These are phyloP conservation scores for Hylomyscus alleni DNA, from an alignment of 2,797 vertebrate genomes.

Conservation along the genomic window DNA sequence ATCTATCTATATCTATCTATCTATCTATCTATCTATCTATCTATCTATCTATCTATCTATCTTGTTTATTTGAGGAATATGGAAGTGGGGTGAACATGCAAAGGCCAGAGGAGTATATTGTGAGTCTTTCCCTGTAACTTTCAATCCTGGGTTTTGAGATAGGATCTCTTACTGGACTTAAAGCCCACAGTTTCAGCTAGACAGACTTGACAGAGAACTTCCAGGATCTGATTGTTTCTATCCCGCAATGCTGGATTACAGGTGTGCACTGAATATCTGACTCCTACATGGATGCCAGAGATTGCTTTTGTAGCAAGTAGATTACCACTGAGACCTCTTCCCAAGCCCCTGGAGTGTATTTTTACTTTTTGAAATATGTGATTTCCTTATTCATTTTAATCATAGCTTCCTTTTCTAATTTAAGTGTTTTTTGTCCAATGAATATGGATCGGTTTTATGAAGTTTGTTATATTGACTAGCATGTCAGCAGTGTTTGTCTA, in stretches of 20 bases:
- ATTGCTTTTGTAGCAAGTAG: not conserved
- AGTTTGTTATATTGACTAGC: not conserved
- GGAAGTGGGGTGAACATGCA: not conserved
- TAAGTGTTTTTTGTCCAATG: not conserved
- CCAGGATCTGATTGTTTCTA: not conserved
- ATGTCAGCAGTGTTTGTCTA: constrained; percentile 36
- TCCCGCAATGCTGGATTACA: not conserved
- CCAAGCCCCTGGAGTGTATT: not conserved
- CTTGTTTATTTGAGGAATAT: not conserved
- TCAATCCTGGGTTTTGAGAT: not conserved
- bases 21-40: too few species aligned
- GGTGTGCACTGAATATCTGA: not conserved
- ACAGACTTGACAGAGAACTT: not conserved
- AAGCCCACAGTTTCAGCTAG: not conserved
- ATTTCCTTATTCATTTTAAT: not conserved
- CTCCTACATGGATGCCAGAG: not conserved
- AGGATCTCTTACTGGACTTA: not conserved
- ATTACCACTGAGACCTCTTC: not conserved
- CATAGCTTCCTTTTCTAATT: constrained; percentile 22
- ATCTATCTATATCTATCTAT: too few species aligned
- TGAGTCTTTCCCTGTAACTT: not conserved
- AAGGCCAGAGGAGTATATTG: not conserved
- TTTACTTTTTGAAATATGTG: constrained; percentile 35
- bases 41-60: too few species aligned
- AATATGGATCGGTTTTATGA: not conserved